Percentiles rank a stretch among this genome's conserved stretches.
phyloP scores from a whole-genome alignment of 2,113 vertebrate genomes.

The Crotalus tigris region DNA sequence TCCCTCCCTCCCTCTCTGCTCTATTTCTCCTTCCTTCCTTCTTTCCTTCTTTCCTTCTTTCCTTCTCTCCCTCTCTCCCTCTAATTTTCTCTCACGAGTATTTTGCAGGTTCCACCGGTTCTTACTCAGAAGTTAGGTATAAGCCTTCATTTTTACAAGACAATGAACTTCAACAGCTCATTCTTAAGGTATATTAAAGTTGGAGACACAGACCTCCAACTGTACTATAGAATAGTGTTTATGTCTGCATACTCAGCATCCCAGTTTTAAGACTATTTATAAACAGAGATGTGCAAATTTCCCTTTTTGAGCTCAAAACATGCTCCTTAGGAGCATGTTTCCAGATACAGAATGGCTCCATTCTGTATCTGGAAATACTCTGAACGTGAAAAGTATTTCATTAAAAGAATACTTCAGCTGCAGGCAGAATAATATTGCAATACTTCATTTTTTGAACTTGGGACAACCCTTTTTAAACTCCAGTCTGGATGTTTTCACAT shows the following conservation, averaged over 20 bases:
- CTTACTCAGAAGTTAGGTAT: constrained; percentile 78
- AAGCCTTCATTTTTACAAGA: constrained; percentile 87
- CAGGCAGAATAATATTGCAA: neutral
- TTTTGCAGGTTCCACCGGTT: constrained; percentile 74
- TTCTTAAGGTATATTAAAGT: constrained; percentile 77
- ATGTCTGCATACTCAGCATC: neutral
- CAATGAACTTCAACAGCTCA: constrained; percentile 82
- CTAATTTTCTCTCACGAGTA: neutral
- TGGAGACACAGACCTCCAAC: neutral
- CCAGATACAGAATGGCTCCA: no score
- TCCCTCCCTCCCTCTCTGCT: neutral
- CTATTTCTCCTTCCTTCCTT: no score
- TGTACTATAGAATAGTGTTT: neutral
- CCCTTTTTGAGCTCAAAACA: neutral
- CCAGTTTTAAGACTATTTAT: neutral
- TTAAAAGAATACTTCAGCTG: neutral
- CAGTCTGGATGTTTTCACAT: neutral
- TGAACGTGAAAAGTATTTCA: neutral
- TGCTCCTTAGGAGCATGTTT: no score
- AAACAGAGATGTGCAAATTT: neutral
- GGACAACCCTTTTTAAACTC: neutral
- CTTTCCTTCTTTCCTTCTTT: neutral
- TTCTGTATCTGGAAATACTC: neutral
- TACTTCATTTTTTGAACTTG: neutral
- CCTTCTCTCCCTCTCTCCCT: no score